These are phyloP conservation scores for Gymnodraco acuticeps DNA, from an alignment of 2,797 vertebrate genomes.

Conservation along the genomic window DNA sequence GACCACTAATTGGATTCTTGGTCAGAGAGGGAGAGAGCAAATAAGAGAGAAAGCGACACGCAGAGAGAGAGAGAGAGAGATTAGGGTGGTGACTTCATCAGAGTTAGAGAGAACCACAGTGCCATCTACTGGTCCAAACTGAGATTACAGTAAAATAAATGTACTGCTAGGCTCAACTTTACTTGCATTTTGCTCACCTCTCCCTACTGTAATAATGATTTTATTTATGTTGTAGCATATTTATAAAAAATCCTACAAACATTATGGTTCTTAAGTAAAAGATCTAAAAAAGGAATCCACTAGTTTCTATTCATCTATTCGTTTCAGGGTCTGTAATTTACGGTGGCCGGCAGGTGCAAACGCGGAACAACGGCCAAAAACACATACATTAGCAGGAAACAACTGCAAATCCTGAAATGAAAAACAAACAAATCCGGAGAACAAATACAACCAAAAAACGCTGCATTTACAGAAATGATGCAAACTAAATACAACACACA, in stretches of 20 bases:
- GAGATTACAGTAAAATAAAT: constrained; percentile 3
- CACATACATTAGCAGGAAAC: too few species aligned
- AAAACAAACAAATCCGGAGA: too few species aligned
- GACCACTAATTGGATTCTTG: constrained; percentile 83
- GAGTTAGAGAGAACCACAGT: constrained; percentile 69
- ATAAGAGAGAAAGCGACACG: constrained; percentile 17
- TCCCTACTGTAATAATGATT: background rate
- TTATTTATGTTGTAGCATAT: background rate
- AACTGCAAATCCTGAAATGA: too few species aligned
- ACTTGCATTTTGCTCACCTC: background rate
- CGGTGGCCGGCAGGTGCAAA: too few species aligned
- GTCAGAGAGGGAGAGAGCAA: constrained; percentile 67
- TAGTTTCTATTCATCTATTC: too few species aligned
- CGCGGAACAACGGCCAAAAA: too few species aligned
- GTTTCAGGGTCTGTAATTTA: too few species aligned
- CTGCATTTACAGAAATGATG: too few species aligned
- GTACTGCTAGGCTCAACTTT: background rate
- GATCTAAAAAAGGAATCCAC: too few species aligned
- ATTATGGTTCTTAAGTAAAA: too few species aligned
- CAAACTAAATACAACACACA: too few species aligned
- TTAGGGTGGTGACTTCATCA: constrained; percentile 31
- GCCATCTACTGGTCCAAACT: constrained; percentile 69
- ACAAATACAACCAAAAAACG: too few species aligned
- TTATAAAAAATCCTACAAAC: background rate
- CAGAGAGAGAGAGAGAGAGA: constrained; percentile 16